Percentiles rank a stretch among this genome's conserved stretches.
Evolutionary conservation across 2,797 vertebrate genomes (phyloP).

Genomic region (Kryptolebias ocellatus): DNA sequence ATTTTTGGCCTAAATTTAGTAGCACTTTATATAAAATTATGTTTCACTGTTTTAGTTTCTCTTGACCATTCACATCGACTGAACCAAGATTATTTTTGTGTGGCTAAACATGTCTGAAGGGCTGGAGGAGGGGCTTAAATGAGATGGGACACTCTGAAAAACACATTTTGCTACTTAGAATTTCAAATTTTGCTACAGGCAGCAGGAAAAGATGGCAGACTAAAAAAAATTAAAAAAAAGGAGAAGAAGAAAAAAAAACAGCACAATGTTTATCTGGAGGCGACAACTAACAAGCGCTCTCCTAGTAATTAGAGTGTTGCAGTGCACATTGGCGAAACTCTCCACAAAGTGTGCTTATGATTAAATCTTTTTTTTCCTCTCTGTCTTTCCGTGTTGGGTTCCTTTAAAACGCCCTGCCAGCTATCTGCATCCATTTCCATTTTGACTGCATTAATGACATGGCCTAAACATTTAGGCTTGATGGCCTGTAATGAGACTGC

Average conservation of each 20-base stretch:
- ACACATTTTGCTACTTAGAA: constrained; percentile 64
- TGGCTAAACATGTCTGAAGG: constrained; percentile 21
- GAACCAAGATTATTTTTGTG: constrained; percentile 36
- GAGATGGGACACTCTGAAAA: constrained; percentile 42
- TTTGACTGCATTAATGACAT: constrained; percentile 50
- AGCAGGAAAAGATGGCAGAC: constrained; percentile 28
- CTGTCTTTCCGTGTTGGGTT: constrained; percentile 28
- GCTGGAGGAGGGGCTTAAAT: constrained; percentile 3
- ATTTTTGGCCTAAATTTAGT: constrained; percentile 21
- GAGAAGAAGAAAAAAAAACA: constrained; percentile 13
- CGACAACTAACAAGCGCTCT: constrained; percentile 76
- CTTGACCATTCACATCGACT: constrained; percentile 15
- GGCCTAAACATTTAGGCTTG: constrained; percentile 33
- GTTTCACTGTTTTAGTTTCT: constrained; percentile 16
- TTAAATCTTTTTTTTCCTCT: constrained; percentile 56
- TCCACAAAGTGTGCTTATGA: constrained; percentile 59
- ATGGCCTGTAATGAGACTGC: constrained; percentile 49
- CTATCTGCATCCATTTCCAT: constrained; percentile 54
- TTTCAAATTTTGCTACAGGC: constrained; percentile 64
- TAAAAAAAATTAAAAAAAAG: not conserved
- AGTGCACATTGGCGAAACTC: constrained; percentile 50
- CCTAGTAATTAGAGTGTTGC: constrained; percentile 73
- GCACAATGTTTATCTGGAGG: constrained; percentile 72
- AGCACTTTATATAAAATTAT: constrained; percentile 10
- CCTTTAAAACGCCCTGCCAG: constrained; percentile 44